phyloP scores from a whole-genome alignment of 30 jellyfish, hydroid and myxozoan genomes.

The Hydractinia symbiolongicarpus region DNA sequence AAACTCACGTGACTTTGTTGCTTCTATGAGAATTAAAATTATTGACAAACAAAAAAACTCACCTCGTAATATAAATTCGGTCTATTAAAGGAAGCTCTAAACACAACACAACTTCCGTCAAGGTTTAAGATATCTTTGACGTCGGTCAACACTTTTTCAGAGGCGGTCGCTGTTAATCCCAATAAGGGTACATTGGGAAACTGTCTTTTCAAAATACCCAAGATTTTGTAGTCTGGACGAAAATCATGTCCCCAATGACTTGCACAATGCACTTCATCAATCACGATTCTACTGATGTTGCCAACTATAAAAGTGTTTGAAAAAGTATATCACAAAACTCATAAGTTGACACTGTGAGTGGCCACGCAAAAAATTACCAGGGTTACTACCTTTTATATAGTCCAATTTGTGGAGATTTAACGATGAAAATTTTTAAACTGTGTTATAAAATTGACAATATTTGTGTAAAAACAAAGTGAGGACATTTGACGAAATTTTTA shows the following conservation, averaged over 20 bases:
- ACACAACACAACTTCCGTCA: slow-evolving; percentile 51
- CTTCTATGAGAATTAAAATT: neutral
- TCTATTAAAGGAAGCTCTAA: slow-evolving; percentile 72
- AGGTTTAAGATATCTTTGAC: slow-evolving; percentile 48
- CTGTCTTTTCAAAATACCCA: slow-evolving; percentile 64
- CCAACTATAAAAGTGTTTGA: slow-evolving; percentile 40
- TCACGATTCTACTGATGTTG: slow-evolving; percentile 52
- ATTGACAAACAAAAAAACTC: neutral
- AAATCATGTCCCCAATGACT: slow-evolving; percentile 96
- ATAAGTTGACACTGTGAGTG: neutral
- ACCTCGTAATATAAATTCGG: slow-evolving; percentile 86
- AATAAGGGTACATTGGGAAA: slow-evolving; percentile 74
- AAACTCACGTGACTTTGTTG: too few relatives aligned
- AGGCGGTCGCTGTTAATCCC: slow-evolving; percentile 96
- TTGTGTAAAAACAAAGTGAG: too few relatives aligned
- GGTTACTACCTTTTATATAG: neutral
- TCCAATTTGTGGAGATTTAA: too few relatives aligned
- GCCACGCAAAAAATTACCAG: neutral
- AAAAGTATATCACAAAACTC: neutral
- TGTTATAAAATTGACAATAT: too few relatives aligned
- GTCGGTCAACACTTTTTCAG: slow-evolving; percentile 50
- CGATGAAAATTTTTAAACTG: too few relatives aligned
- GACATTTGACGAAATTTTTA: too few relatives aligned
- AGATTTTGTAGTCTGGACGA: slow-evolving; percentile 74
- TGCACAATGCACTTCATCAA: slow-evolving; percentile 93